Evolutionary conservation across 2,113 vertebrate species (phyloP).

Genomic region (Cinclus mexicanus): DNA sequence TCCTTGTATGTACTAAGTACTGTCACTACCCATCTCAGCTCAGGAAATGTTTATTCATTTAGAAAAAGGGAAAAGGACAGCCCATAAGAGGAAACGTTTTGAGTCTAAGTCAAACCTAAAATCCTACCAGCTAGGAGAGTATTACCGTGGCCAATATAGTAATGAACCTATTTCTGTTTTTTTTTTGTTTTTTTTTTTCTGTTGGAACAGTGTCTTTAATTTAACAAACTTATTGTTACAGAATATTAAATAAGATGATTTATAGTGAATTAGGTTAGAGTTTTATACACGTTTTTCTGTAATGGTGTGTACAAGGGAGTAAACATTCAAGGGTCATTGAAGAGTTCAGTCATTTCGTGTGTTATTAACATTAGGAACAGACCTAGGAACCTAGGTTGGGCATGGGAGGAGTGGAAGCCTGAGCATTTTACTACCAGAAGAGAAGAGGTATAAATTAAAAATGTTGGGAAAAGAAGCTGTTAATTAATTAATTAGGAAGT

Average conservation of each 20-base stretch:
- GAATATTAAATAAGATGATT: neutral
- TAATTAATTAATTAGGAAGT: neutral
- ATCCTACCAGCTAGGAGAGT: neutral
- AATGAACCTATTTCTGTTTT: neutral
- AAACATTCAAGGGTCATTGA: neutral
- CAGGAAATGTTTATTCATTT: neutral
- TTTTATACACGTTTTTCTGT: neutral
- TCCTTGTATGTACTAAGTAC: neutral
- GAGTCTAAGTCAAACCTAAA: neutral
- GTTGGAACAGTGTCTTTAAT: neutral
- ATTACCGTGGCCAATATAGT: neutral
- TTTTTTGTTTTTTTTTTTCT: neutral
- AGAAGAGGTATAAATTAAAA: neutral
- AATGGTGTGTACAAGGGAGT: neutral
- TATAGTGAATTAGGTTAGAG: neutral
- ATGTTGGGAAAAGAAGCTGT: neutral
- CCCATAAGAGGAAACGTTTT: neutral
- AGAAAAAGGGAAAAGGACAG: neutral
- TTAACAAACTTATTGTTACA: neutral
- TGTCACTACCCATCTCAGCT: neutral
- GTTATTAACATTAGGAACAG: neutral
- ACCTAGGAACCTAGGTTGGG: neutral
- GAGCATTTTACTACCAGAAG: neutral
- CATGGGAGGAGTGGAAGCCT: neutral
- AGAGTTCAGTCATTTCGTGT: neutral